phyloP scores from a whole-genome alignment of 2,888 invertebrate species.

The Sipha maydis region DNA sequence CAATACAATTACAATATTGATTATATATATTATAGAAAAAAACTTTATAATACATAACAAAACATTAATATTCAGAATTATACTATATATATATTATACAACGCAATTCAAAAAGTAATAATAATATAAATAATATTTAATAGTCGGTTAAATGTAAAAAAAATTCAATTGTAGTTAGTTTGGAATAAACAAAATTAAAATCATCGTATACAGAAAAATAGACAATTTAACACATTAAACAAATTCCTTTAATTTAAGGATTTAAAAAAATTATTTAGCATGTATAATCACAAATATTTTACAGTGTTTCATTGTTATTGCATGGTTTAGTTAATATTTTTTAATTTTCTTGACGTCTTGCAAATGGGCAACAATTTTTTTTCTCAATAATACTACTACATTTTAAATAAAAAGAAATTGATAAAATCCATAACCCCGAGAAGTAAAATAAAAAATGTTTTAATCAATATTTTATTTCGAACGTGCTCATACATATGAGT shows the following conservation, averaged over 20 bases:
- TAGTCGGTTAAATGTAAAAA: background rate
- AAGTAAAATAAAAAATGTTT: background rate
- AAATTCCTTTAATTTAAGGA: background rate
- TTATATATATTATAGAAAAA: background rate
- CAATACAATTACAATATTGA: background rate
- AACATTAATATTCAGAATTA: slow-evolving; percentile 1
- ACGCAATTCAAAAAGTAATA: background rate
- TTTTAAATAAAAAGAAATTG: background rate
- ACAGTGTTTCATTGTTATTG: background rate
- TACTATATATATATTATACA: background rate
- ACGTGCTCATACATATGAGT: too few relatives aligned
- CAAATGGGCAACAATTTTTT: background rate
- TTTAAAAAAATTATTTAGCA: background rate
- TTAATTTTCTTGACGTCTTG: background rate
- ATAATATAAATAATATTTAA: background rate
- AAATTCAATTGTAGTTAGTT: background rate
- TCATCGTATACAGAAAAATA: background rate
- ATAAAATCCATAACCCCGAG: background rate
- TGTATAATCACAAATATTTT: background rate
- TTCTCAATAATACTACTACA: background rate
- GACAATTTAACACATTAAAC: background rate
- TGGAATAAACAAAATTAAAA: background rate
- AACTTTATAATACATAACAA: background rate
- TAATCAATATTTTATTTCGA: too few relatives aligned
- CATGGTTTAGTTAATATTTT: background rate